Evolutionary conservation across 2,113 vertebrate species (phyloP), one percentile per base, ranked within the genome.

Genomic region (Cololabis saira): DNA sequence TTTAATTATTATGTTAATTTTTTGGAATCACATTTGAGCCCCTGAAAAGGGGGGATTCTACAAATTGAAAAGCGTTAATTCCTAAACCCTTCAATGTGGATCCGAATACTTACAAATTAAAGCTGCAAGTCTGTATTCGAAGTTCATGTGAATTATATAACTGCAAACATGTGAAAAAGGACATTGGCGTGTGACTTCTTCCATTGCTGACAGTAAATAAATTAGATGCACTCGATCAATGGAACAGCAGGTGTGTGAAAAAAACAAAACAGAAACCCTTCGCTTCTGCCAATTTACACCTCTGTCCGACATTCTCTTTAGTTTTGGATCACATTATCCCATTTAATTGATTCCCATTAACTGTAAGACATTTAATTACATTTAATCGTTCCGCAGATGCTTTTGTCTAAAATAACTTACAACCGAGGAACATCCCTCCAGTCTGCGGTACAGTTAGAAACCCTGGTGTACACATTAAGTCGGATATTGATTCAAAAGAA

Each of bases 1-100:
- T 47, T 47, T 47, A 47, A 47, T 47, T 47, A 47, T 47, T 47
- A 47, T 47, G 45, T 47, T 18, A 47, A 47, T 47, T n/a, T 47
- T 47, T 11, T 17, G 17, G 15, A n/a, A 47, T 47, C 16, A 37
- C 10, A 37, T 37, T 37, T 37, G 33, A 37, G 45, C 45, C 3
- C 8, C 33, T 15, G 33, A 55, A 19, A 55, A 40, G 37, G 21
- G 19, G 21, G 33, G 33, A 41, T 14, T 55, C 53, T 13, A 18
- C 53, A 17, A 40, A 13, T 12, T 54, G 30, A 37, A 54, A 54
- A 40, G 30, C 22, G 1, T 10, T 55, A 22, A 16, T 54, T 33
- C 30, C 30, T n/a, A 33, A n/a, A 33, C 10, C 1, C 53, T 12
- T 18, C 33, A 37, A 37, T 37, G 33, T 37, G 33, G 33, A 37